These are phyloP conservation scores for Potamarius usumacintae DNA, from an alignment of 2,113 vertebrate genomes.

Conservation along the genomic window DNA sequence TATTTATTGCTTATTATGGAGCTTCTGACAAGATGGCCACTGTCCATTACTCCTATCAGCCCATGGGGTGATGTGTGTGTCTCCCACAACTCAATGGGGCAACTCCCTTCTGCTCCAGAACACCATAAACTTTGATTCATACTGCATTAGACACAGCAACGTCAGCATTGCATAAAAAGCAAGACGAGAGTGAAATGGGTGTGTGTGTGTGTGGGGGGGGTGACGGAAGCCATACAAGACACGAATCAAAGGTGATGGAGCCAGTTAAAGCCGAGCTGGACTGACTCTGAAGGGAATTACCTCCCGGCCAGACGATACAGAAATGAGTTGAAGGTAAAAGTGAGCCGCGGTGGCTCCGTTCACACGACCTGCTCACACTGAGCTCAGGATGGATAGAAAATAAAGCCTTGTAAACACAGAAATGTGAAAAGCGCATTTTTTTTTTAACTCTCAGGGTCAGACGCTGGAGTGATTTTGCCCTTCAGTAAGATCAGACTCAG, in stretches of 20 bases:
- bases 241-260: conserved; percentile 19
- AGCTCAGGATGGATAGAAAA: background rate
- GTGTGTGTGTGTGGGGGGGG: background rate
- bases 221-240: background rate
- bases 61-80: conserved; percentile 29
- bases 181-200: background rate
- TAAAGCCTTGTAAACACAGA: background rate
- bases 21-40: conserved; percentile 33
- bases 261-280: background rate
- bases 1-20: conserved; percentile 39
- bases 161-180: conserved; percentile 36
- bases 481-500: background rate
- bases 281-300: conserved; percentile 18
- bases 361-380: background rate
- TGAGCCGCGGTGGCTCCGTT: conserved; percentile 9
- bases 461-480: background rate
- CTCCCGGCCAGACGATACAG: background rate
- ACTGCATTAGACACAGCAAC: conserved; percentile 46
- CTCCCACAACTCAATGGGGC: conserved; percentile 39
- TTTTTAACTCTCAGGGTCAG: background rate
- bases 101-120: conserved; percentile 24
- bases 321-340: conserved; percentile 31
- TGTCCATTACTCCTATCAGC: conserved; percentile 42
- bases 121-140: conserved; percentile 47
- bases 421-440: background rate